Evolutionary conservation across 2,888 invertebrate species (phyloP).

Genomic region (Nomada hirtipes): DNA sequence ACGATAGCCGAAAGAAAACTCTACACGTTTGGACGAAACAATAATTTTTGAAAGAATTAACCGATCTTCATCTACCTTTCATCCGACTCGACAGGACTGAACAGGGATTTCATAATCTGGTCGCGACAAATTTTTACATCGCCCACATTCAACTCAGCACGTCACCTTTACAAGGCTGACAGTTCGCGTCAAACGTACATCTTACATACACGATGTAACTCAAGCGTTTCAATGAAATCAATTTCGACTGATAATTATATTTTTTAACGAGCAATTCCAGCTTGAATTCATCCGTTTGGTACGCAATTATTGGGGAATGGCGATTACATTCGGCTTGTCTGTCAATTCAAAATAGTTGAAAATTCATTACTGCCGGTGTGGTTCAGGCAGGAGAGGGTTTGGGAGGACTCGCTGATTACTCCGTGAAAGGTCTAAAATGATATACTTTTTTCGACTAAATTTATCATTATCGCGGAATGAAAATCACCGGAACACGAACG

Average conservation of each 20-base stretch:
- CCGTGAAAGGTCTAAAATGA: conserved; percentile 43
- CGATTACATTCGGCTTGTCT: conserved; percentile 53
- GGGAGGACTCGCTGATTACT: conserved; percentile 24
- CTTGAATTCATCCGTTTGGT: conserved; percentile 47
- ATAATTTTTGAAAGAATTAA: conserved; percentile 2
- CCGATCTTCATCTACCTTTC: conserved; percentile 3
- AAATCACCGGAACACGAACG: conserved; percentile 27
- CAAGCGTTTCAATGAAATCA: conserved; percentile 21
- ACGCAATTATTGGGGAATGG: conserved; percentile 58
- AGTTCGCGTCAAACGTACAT: neutral
- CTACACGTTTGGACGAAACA: neutral
- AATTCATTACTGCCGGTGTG: conserved; percentile 31
- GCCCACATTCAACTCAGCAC: neutral
- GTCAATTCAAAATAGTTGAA: conserved; percentile 47
- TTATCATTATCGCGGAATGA: conserved; percentile 30
- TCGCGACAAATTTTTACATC: conserved; percentile 25
- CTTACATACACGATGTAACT: conserved; percentile 1
- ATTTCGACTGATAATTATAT: conserved; percentile 44
- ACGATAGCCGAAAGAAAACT: neutral
- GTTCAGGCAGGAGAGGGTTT: too few relatives aligned
- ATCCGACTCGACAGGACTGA: neutral
- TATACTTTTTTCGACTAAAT: conserved; percentile 25
- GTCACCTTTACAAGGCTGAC: neutral
- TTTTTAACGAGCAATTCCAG: conserved; percentile 52
- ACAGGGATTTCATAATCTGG: conserved; percentile 10